Percentiles rank a stretch among this genome's conserved stretches.
Conservation (phyloP, 2,797 vertebrate genomes). For the Artibeus lituratus region DNA sequence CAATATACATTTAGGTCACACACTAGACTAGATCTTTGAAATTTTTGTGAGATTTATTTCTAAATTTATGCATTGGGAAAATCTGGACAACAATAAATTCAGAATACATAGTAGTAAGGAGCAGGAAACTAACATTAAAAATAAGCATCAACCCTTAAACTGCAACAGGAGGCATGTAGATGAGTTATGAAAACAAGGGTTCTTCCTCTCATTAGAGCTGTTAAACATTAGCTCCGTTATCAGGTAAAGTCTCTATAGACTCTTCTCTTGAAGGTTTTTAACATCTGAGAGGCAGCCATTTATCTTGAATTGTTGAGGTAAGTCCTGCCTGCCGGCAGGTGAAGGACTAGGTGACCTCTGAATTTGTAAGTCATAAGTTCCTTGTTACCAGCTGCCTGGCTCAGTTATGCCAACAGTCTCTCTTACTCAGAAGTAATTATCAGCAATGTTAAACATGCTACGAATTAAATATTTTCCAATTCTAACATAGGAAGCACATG, state of each 20-base stretch:
- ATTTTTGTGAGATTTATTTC: slow-evolving; percentile 48
- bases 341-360: slow-evolving; percentile 53
- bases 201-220: slow-evolving; percentile 63
- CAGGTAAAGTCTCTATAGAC: slow-evolving; percentile 55
- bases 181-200: slow-evolving; percentile 40
- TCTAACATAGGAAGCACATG: background rate
- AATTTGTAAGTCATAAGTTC: background rate
- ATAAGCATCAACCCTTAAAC: slow-evolving; percentile 62
- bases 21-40: slow-evolving; percentile 21
- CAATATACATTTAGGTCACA: background rate
- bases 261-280: slow-evolving; percentile 50
- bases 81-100: slow-evolving; percentile 66
- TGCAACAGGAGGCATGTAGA: slow-evolving; percentile 60
- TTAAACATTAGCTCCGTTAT: slow-evolving; percentile 63
- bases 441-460: background rate
- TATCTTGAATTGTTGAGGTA: slow-evolving; percentile 42
- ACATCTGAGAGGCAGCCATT: slow-evolving; percentile 43
- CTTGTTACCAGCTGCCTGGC: slow-evolving; percentile 14
- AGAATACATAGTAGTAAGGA: slow-evolving; percentile 60
- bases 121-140: slow-evolving; percentile 70
- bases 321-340: background rate
- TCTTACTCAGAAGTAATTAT: slow-evolving; percentile 28
- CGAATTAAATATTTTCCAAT: background rate
- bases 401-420: background rate
- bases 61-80: slow-evolving; percentile 54